Conservation (phyloP, 2,888 invertebrate genomes). For the Xanthostigma xanthostigma region DNA sequence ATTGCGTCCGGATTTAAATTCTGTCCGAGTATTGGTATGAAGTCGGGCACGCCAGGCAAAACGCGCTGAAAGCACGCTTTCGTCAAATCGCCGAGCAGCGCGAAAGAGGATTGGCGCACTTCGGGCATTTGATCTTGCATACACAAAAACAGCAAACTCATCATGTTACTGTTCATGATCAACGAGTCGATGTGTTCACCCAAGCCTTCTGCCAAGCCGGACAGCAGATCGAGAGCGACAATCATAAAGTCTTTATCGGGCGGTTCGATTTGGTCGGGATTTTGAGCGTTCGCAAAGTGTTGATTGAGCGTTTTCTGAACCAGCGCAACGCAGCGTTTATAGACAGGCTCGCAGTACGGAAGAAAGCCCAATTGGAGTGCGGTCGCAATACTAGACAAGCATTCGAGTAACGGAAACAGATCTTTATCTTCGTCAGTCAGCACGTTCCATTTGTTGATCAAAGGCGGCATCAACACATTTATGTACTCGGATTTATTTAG, state of each 20-base stretch:
- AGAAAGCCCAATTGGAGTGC: constrained; percentile 56
- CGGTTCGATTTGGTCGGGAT: constrained; percentile 49
- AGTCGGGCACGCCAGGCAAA: constrained; percentile 81
- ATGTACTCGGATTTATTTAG: constrained; percentile 53
- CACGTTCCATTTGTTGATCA: constrained; percentile 57
- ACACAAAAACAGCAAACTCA: constrained; percentile 51
- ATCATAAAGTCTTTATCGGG: constrained; percentile 60
- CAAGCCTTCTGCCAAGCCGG: constrained; percentile 55
- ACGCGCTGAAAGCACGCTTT: constrained; percentile 63
- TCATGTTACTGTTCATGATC: constrained; percentile 48
- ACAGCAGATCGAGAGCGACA: constrained; percentile 55
- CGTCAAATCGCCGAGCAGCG: constrained; percentile 59
- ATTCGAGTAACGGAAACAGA: constrained; percentile 57
- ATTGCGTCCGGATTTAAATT: constrained; percentile 94
- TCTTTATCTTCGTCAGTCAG: constrained; percentile 59
- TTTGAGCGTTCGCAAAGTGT: constrained; percentile 40
- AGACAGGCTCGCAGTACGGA: constrained; percentile 59
- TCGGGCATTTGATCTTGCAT: constrained; percentile 60
- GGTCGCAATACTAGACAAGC: constrained; percentile 59
- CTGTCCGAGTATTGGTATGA: constrained; percentile 87
- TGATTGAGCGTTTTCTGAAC: constrained; percentile 54
- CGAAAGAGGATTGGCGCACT: constrained; percentile 61
- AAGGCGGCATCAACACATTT: constrained; percentile 52
- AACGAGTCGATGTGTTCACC: constrained; percentile 50
- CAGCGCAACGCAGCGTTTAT: constrained; percentile 46